These are phyloP conservation scores for Aurelia sp. DNA, from an alignment of 30 jellyfish, hydroid and myxozoan species.

Conservation along the genomic window DNA sequence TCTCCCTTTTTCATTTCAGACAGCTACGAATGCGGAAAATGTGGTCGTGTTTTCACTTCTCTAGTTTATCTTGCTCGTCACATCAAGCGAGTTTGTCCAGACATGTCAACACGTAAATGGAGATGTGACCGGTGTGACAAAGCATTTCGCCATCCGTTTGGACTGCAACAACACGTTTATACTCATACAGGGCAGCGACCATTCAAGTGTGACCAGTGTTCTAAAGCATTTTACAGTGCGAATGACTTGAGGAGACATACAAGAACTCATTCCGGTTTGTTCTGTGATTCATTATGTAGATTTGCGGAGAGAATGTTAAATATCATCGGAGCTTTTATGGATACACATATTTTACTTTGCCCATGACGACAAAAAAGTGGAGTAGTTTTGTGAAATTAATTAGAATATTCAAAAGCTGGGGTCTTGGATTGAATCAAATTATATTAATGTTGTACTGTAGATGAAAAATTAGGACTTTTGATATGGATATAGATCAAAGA, in stretches of 20 bases:
- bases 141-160: constrained; percentile 99
- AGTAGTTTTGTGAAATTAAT: no score
- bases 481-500: no score
- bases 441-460: no score
- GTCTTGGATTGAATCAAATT: no score
- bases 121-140: constrained; percentile 93
- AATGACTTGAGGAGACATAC: constrained; percentile 90
- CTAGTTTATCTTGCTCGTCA: constrained; percentile 93
- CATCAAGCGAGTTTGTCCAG: constrained; percentile 97
- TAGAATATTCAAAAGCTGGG: no score
- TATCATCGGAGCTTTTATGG: no score
- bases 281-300: no score
- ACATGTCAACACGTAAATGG: constrained; percentile 95
- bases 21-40: constrained; percentile 92
- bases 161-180: constrained; percentile 91
- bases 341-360: no score
- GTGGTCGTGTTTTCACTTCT: constrained; percentile 94
- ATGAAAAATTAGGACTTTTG: no score
- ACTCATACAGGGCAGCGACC: constrained; percentile 99
- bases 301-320: no score
- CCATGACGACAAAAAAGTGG: no score
- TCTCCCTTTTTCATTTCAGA: constrained; percentile 50
- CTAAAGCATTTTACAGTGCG: constrained; percentile 99
- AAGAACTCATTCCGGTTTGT: constrained; percentile 94
- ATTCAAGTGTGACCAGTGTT: constrained; percentile 91